A percentile compares a stretch with the other conserved stretches of the same genome.
Evolutionary conservation across 2,888 invertebrate genomes (phyloP).

Genomic region (Philonicus albiceps): DNA sequence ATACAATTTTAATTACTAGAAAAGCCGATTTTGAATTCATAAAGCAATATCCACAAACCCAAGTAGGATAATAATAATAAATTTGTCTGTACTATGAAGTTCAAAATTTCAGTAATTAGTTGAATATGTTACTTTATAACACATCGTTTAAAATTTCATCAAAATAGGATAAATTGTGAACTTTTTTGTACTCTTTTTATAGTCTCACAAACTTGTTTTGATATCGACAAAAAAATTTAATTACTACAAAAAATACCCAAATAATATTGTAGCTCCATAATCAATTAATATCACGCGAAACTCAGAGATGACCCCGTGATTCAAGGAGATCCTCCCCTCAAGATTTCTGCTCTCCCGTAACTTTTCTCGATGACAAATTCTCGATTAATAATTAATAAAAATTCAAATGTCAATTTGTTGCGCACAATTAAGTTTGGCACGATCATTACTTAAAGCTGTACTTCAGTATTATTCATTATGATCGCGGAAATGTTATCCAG

Average conservation of each 20-base stretch:
- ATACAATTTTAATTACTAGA: no score
- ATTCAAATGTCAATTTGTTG: not conserved
- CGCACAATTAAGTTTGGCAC: not conserved
- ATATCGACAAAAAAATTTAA: no score
- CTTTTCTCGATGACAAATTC: not conserved
- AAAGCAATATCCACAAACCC: no score
- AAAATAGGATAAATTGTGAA: no score
- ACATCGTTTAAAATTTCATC: no score
- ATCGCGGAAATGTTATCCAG: not conserved
- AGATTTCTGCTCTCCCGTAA: not conserved
- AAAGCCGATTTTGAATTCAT: no score
- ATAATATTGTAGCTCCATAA: not conserved
- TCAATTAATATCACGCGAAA: not conserved
- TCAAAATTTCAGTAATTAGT: no score
- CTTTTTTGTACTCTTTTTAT: no score
- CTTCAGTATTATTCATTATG: not conserved
- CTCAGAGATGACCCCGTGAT: not conserved
- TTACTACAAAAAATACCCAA: not conserved
- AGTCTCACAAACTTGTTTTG: no score
- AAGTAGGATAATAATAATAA: no score
- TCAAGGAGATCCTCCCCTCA: not conserved
- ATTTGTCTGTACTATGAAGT: no score
- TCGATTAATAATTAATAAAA: not conserved
- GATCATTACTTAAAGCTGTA: not conserved
- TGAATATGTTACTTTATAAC: no score